Evolutionary conservation across 2,113 vertebrate genomes (phyloP), one percentile per base, ranked within the genome.

Genomic region (Cyprinodon brontotheroides): DNA sequence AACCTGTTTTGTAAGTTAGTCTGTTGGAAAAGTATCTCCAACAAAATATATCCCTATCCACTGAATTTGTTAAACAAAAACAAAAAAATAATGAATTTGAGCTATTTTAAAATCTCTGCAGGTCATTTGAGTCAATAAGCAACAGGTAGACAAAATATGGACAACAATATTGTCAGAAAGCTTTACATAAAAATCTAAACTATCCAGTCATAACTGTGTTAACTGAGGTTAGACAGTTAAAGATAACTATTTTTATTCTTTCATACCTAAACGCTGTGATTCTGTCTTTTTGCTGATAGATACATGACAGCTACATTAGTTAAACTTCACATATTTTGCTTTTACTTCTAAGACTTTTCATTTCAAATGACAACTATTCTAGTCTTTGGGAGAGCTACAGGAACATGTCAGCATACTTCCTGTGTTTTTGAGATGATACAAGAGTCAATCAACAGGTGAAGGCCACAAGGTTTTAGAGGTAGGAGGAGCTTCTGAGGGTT

Each of bases 381-480:
- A 37, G 41, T 39, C 68, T 17, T 41, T 64, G 45, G 61, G 64
- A 60, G 57, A 65, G 57, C 22, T 45, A 66, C 66, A 22, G 38
- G 50, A 77, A 82, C 88, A 78, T 14, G 83, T 37, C 74, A 61
- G 43, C 37, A 64, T 72, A 17, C 65, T 62, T 72, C 50, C 22
- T 80, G 86, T 75, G 59, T 65, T 84, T 29, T 65, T 61, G 45
- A 79, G 43, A 87, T 71, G 73, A 85, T 62, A 76, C 62, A 79
- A 68, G 73, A 63, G 65, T 91, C 81, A 82, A 77, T 85, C 84
- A 89, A 36, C 78, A 78, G 77, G 78, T 82, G 75, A 77, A 40
- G 62, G 70, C 68, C 0, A 41, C 53, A 29, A 80, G 77, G 63
- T 82, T 80, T 69, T 9, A 29, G 37, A 43, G 62, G 57, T 20